Base-by-base conservation (phyloP, 2,113 vertebrate species). In the Benitochromis conjunctus region DNA sequence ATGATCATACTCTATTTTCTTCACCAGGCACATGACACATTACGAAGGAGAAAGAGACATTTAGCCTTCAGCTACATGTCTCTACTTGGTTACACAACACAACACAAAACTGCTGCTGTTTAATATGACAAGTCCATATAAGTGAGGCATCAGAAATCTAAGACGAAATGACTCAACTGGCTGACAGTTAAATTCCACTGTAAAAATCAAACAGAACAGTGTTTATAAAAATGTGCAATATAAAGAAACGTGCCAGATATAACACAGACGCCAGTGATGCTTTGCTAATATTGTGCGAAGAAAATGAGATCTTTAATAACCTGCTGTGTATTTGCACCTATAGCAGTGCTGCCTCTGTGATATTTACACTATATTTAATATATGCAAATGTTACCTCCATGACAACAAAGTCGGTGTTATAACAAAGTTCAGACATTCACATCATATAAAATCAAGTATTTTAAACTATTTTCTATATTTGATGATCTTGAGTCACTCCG, bases 1-100 rank as follows among this genome's bases (percentile, higher is more conserved):
- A 88, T 83, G 69, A 88, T 85, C 48, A 74, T 80, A 74, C 64
- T 48, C 60, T 31, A 60, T 87, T 90, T 87, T 46, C 21, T 83
- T 83, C 77, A 86, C 66, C 31, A 83, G 79, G 81, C 54, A 83
- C 71, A 46, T 89, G 85, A 87, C 94, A 92, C 86, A 86, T 82
- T 89, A 82, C 21, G 31, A 56, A 53, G 57, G 82, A 36, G 81
- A 81, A 88, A 74, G 79, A 85, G 88, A 81, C 86, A 89, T 91
- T 84, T 88, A 71, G 38, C 85, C 89, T 86, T 86, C 64, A 91
- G 90, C 90, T 89, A 82, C 57, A 77, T 81, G 10, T 82, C 80
- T 85, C 31, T 57, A 62, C 78, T 69, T 83, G 71, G 76, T 84
- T 83, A 89, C n/a, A 91, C 71, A 82, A 83, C 56, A 76, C 76